Evolutionary conservation across 1,140 invertebrate genomes (phyloP), one percentile per base, ranked within the genome.

Genomic region (Maconellicoccus hirsutus): DNA sequence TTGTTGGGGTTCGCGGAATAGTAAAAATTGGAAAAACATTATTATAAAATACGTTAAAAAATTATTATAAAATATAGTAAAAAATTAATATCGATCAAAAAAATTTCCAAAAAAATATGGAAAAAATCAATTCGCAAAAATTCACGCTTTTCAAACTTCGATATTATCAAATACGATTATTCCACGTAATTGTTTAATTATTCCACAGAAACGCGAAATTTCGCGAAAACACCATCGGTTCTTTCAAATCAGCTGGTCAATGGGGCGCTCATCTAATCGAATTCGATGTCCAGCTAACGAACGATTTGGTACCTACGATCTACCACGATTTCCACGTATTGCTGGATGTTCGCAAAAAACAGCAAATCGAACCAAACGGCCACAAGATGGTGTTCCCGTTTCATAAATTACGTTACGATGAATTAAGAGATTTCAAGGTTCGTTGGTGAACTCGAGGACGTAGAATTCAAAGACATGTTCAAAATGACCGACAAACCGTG

Each of bases 311-410:
- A 74, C 94, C 96, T 23, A 91, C 98, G 33, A 88, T 98, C 70
- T 98, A 96, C 82, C 96, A 98, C 78, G 94, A 98, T 81, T 98
- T 94, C 80, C 86, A 92, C 81, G 92, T 96, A 42, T 93, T 89
- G 76, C 92, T 97, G 75, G 89, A 91, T 21, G 84, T 94, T 79
- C 93, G 92, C 79, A 87, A 87, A 78, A 91, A 91, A 78, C 86
- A 87, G 78, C 91, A 92, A 78, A 85, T 86, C 26, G 70, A 72
- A 0, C 71, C 19, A 2, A 6, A 6, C 74, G 84, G 86, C 78
- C 91, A 94, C 78, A 89, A 91, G 81, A 80, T 96, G 72, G 86
- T 92, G 75, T 84, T 97, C 73, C 93, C 93, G 16, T 87, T 97
- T 70, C 93, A 95, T 78, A 93, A 96, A 78, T 83, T 98, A 59